Percentiles rank a stretch among this genome's conserved stretches.
These are phyloP conservation scores for Holacanthus passer DNA, from an alignment of 2,113 vertebrate species.

Conservation along the genomic window DNA sequence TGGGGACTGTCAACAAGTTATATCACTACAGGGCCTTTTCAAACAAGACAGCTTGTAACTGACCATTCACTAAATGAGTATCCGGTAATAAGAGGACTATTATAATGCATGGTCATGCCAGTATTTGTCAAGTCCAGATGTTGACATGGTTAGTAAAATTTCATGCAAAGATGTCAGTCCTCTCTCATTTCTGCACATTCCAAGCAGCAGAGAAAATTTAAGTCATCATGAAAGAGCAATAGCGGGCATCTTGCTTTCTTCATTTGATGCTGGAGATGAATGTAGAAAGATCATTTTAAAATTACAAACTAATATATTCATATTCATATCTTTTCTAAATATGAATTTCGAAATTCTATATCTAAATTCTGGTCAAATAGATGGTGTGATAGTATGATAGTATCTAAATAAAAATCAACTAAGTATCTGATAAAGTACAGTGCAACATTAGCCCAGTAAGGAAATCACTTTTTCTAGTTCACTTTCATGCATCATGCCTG, in stretches of 20 bases:
- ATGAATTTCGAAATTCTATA: too few species aligned
- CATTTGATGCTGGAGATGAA: neutral
- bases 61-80: neutral
- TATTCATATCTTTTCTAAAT: too few species aligned
- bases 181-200: neutral
- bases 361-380: too few species aligned
- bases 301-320: too few species aligned
- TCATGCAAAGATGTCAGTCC: neutral
- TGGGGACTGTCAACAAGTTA: neutral
- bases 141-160: neutral
- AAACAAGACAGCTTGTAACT: neutral
- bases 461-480: neutral
- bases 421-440: neutral
- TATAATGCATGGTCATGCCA: slow-evolving; percentile 6
- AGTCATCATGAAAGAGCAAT: neutral
- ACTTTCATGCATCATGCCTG: neutral
- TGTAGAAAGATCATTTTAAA: too few species aligned
- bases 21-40: slow-evolving; percentile 5
- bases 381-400: too few species aligned
- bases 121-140: neutral
- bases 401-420: neutral
- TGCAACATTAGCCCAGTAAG: neutral
- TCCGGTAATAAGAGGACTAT: neutral
- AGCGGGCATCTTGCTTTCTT: neutral
- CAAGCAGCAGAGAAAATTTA: neutral